Percentiles rank a stretch among this genome's conserved stretches.
Evolutionary conservation across 2,797 vertebrate species (phyloP).

Genomic region (Zalophus californianus): DNA sequence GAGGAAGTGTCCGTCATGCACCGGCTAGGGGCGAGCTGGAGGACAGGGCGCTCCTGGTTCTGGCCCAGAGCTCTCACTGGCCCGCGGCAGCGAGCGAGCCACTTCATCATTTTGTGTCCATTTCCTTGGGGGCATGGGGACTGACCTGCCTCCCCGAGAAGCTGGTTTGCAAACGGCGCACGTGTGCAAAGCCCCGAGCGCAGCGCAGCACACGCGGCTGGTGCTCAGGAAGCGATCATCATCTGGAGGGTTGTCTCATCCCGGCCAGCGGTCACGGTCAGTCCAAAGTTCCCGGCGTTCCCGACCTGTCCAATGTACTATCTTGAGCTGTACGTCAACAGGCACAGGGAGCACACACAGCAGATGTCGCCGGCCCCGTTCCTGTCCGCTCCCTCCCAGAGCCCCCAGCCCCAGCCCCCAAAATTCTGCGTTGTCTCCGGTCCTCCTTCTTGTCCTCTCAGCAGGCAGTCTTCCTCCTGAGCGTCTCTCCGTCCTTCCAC

Average conservation of each 20-base stretch:
- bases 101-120: accelerated
- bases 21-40: neutral
- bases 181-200: accelerated
- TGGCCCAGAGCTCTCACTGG: neutral
- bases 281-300: accelerated
- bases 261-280: neutral
- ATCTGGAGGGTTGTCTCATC: accelerated
- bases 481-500: too few species aligned
- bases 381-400: neutral
- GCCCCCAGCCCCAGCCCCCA: too few species aligned
- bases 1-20: accelerated
- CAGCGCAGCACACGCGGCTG: accelerated
- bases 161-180: neutral
- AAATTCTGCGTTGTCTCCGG: accelerated
- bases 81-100: neutral
- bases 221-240: neutral
- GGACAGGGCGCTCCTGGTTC: accelerated
- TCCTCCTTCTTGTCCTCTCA: neutral
- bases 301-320: neutral
- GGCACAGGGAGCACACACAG: neutral
- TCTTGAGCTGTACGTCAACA: neutral
- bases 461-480: neutral
- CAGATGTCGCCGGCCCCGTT: accelerated
- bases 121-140: accelerated
- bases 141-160: neutral